Conservation (phyloP, 2,888 invertebrate species). For the Tetranychus piercei region DNA sequence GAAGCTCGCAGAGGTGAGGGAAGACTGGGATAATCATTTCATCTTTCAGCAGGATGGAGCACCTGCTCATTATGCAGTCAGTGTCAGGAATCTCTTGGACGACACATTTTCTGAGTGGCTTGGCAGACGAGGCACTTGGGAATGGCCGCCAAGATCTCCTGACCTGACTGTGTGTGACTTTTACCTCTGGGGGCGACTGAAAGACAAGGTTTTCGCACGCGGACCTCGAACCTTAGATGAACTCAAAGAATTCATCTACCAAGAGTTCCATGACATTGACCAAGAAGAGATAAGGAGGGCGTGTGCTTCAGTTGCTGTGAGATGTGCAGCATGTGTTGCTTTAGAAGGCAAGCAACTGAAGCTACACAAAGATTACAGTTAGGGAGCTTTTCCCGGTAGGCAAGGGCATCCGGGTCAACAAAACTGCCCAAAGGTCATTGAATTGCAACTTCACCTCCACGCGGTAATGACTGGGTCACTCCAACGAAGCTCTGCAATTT, state of each 20-base stretch:
- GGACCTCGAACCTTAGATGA: background rate
- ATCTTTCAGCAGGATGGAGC: background rate
- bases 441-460: too few relatives aligned
- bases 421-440: too few relatives aligned
- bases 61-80: background rate
- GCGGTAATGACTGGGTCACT: too few relatives aligned
- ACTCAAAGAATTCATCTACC: background rate
- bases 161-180: background rate
- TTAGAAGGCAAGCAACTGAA: background rate
- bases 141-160: conserved; percentile 4
- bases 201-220: too few relatives aligned
- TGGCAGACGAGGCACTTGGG: background rate
- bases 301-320: background rate
- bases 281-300: background rate
- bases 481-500: too few relatives aligned
- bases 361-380: background rate
- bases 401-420: too few relatives aligned
- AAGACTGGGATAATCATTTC: background rate
- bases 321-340: background rate
- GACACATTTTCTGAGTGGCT: background rate
- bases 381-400: too few relatives aligned
- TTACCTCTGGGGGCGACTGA: too few relatives aligned
- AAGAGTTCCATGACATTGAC: background rate
- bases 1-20: background rate
- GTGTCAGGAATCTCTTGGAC: background rate